Evolutionary conservation across 2,888 invertebrate species (phyloP).

Genomic region (Philopedon plagiatum): DNA sequence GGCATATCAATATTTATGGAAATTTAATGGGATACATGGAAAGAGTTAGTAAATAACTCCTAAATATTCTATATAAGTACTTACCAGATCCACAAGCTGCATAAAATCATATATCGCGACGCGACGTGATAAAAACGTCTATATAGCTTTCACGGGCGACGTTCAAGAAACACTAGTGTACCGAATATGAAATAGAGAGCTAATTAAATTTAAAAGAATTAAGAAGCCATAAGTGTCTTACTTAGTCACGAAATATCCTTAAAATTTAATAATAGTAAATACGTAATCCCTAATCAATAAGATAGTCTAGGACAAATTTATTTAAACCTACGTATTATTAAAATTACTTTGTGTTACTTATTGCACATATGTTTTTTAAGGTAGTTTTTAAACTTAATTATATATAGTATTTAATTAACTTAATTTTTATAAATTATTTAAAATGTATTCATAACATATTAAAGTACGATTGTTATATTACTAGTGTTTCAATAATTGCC

Average conservation of each 20-base stretch:
- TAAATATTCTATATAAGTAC: conserved; percentile 26
- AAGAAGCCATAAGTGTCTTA: neutral
- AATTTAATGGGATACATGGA: conserved; percentile 56
- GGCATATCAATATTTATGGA: conserved; percentile 61
- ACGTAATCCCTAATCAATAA: conserved; percentile 19
- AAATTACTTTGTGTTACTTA: too few species aligned
- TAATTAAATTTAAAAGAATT: conserved; percentile 28
- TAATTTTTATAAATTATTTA: too few species aligned
- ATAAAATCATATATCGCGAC: neutral
- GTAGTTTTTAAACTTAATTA: too few species aligned
- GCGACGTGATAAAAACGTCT: neutral
- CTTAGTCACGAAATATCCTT: neutral
- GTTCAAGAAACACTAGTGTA: neutral
- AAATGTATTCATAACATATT: too few species aligned
- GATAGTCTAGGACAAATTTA: neutral
- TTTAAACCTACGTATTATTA: neutral
- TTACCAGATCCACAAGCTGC: conserved; percentile 30
- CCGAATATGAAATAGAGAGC: neutral
- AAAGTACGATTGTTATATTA: too few species aligned
- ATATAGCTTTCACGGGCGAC: too few species aligned
- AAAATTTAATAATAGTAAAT: conserved; percentile 22
- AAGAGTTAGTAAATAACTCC: conserved; percentile 11
- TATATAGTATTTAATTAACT: too few species aligned
- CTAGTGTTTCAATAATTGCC: neutral
- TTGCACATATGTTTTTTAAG: too few species aligned